Base-by-base conservation (phyloP, 92 coral and sea anemone species). In the Epizoanthus ramosus region DNA sequence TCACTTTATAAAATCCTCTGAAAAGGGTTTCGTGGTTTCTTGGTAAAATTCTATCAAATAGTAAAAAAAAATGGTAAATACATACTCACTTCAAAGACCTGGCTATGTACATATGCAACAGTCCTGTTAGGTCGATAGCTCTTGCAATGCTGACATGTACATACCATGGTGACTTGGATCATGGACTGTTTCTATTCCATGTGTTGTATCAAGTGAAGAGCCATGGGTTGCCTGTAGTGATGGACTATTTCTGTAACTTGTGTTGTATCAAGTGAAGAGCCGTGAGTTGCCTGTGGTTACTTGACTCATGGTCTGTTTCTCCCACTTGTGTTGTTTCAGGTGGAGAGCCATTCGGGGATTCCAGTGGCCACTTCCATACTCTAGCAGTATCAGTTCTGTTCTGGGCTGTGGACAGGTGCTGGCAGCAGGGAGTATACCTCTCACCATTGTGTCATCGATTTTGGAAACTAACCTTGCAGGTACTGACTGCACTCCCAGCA, bases 401-500 rank as follows among this genome's bases (percentile, higher is more conserved):
- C 93, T 90, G 89, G 92, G 90, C 92, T 54, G 66, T 97, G 25
- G 80, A 90, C 75, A 85, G 94, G 18, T 97, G 99, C 68, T 97
- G 99, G 99, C 75, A 75, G n/a, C 92, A 94, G 66, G 85, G 94
- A 21, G 95, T 97, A n/a, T 97, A 92, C 77, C 60, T 97, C 17
- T 82, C 92, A 52, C 98, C 95, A 3, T 84, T 97, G 81, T 97
- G 94, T 63, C 95, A 97, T 73, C 86, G 98, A 68, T 97, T 97
- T 80, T 97, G 99, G 99, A 96, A 94, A 80, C 90, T 96, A 33
- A 94, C 98, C 15, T 12, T 43, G 24, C 16, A 59, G 21, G 25
- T 59, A 1, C 23, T 63, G 67, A 63, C 28, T 63, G 13, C 10
- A 22, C 23, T 19, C 23, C 64, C 23, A 17, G 21, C 65, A n/a